Evolutionary conservation across 2,113 vertebrate species (phyloP).

Genomic region (Bucco capensis): DNA sequence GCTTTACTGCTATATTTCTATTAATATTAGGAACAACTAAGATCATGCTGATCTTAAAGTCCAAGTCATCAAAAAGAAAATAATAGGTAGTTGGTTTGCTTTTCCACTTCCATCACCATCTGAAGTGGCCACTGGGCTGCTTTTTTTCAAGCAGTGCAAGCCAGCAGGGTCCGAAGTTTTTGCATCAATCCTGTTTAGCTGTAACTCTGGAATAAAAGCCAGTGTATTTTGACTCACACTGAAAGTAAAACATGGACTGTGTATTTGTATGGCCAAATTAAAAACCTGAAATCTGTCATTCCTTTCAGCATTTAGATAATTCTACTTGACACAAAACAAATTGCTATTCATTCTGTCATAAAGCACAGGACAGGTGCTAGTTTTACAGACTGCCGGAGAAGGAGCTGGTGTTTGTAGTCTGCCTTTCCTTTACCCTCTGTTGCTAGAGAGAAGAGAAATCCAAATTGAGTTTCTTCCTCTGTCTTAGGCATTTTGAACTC

Average conservation of each 20-base stretch:
- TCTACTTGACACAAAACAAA: constrained; percentile 3
- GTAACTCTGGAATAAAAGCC: neutral
- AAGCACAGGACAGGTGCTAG: neutral
- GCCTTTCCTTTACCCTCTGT: neutral
- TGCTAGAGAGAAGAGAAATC: neutral
- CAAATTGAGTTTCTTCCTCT: neutral
- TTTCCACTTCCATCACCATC: neutral
- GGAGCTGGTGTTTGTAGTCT: neutral
- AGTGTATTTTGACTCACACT: neutral
- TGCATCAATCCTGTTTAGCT: neutral
- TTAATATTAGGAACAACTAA: neutral
- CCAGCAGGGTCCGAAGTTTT: neutral
- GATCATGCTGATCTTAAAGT: neutral
- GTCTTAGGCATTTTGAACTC: neutral
- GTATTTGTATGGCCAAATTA: neutral
- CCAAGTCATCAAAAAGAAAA: neutral
- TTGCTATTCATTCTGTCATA: neutral
- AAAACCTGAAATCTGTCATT: neutral
- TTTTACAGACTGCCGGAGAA: neutral
- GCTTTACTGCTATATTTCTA: neutral
- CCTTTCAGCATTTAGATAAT: neutral
- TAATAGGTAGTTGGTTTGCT: neutral
- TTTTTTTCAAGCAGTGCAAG: neutral
- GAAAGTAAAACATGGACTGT: neutral
- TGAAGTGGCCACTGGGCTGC: neutral